phyloP scores from a whole-genome alignment of 2,797 vertebrate species.

The Clarias pachynema region DNA sequence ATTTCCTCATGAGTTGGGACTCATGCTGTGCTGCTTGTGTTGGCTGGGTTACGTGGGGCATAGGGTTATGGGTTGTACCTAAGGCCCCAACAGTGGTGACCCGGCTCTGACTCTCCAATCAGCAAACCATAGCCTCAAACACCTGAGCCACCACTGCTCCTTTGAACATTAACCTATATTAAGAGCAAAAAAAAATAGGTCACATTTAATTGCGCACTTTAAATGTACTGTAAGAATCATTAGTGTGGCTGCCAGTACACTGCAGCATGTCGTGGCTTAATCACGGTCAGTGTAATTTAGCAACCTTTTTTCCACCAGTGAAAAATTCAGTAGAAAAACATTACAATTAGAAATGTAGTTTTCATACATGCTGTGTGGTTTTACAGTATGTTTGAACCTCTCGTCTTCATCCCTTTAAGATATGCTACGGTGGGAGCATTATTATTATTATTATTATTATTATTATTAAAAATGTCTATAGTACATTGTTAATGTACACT shows the following conservation, averaged over 20 bases:
- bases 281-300: neutral
- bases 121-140: no score
- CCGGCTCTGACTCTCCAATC: no score
- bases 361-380: neutral
- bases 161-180: neutral
- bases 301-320: neutral
- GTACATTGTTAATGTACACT: no score
- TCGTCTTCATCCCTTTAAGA: neutral
- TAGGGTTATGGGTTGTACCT: no score
- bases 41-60: no score
- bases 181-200: neutral
- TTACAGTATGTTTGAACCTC: neutral
- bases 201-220: neutral
- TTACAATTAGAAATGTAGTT: neutral
- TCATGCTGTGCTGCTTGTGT: no score
- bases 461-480: no score
- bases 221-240: neutral
- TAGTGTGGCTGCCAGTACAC: neutral
- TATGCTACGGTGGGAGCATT: neutral
- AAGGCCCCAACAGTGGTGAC: no score
- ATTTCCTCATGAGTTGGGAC: no score
- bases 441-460: no score
- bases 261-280: neutral
- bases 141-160: no score
- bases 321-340: neutral